Conservation (phyloP, 1,140 invertebrate species). For the Microplitis demolitor region DNA sequence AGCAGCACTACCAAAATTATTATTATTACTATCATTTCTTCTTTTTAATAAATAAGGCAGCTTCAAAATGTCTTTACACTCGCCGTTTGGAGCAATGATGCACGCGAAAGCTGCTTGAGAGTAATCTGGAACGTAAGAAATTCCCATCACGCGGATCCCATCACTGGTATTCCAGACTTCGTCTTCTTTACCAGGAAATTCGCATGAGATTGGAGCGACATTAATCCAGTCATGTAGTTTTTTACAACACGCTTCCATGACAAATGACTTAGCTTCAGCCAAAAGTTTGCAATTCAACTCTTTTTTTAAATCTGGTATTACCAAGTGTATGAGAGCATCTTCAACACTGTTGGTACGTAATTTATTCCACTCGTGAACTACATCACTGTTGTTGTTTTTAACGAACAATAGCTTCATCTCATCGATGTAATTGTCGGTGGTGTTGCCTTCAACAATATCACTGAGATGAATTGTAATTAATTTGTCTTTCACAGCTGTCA, state of each 20-base stretch:
- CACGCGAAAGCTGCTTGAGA: slow-evolving; percentile 66
- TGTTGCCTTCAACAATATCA: slow-evolving; percentile 80
- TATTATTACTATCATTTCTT: no score
- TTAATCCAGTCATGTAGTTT: slow-evolving; percentile 93
- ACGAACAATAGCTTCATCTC: slow-evolving; percentile 92
- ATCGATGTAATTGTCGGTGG: slow-evolving; percentile 77
- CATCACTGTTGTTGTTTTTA: slow-evolving; percentile 93
- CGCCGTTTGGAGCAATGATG: slow-evolving; percentile 74
- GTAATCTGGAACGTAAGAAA: no score
- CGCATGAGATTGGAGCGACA: slow-evolving; percentile 79
- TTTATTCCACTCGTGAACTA: slow-evolving; percentile 96
- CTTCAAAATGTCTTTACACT: slow-evolving; percentile 78
- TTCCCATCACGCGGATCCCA: slow-evolving; percentile 79
- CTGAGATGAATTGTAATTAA: slow-evolving; percentile 76
- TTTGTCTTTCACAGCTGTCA: slow-evolving; percentile 84
- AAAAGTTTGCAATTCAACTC: slow-evolving; percentile 84
- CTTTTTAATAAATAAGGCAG: slow-evolving; percentile 69
- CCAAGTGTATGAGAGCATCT: slow-evolving; percentile 83
- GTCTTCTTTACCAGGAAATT: slow-evolving; percentile 83
- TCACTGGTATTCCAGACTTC: slow-evolving; percentile 88
- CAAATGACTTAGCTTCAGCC: slow-evolving; percentile 87
- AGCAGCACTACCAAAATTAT: no score
- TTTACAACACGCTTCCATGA: slow-evolving; percentile 81
- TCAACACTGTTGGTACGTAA: slow-evolving; percentile 86
- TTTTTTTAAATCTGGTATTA: slow-evolving; percentile 87